Conservation (phyloP, 2,888 invertebrate genomes). For the Neoascia interrupta region DNA sequence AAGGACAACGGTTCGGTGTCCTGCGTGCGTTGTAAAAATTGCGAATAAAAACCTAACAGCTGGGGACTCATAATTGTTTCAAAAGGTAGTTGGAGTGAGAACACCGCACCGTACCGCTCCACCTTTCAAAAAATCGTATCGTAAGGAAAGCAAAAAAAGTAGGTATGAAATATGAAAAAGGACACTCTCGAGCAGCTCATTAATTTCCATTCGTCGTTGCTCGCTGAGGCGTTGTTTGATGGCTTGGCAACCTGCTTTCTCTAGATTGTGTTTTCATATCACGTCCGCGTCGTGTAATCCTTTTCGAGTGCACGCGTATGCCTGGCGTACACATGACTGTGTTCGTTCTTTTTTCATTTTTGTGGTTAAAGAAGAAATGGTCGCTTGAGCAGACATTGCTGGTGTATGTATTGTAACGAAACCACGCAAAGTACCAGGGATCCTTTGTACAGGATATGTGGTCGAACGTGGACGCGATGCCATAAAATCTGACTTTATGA, state of each 20-base stretch:
- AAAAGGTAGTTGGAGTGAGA: neutral
- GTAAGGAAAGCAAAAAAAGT: constrained; percentile 6
- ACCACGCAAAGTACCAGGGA: neutral
- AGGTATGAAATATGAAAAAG: constrained; percentile 42
- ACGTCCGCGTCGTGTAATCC: constrained; percentile 62
- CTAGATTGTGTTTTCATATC: constrained; percentile 64
- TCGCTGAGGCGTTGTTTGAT: constrained; percentile 6
- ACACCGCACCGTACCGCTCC: neutral
- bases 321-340: neutral
- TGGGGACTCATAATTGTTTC: constrained; percentile 59
- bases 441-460: constrained; percentile 8
- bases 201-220: constrained; percentile 65
- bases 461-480: constrained; percentile 36
- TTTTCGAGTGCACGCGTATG: constrained; percentile 55
- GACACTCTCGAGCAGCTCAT: constrained; percentile 59
- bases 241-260: constrained; percentile 29
- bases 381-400: constrained; percentile 41
- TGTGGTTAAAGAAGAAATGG: constrained; percentile 66
- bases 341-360: constrained; percentile 38
- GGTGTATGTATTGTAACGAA: neutral
- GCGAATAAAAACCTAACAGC: constrained; percentile 62
- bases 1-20: constrained; percentile 24
- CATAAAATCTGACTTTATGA: constrained; percentile 67
- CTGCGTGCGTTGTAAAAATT: constrained; percentile 35
- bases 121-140: constrained; percentile 7